A percentile compares a stretch with the other conserved stretches of the same genome.
Evolutionary conservation across 2,888 invertebrate genomes (phyloP).

Genomic region (Eilema sororculum): DNA sequence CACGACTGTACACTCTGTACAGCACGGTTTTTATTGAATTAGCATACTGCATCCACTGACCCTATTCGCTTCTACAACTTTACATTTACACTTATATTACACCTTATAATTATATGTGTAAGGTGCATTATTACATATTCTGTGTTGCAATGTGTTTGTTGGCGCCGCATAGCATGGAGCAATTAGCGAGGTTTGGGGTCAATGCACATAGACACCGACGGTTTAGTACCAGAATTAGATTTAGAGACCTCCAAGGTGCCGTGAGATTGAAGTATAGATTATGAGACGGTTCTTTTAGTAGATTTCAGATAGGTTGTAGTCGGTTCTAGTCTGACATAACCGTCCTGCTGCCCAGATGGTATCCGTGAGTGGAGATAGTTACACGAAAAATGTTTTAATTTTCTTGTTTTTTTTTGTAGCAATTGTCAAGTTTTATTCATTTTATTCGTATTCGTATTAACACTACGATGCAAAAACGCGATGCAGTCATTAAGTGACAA

Average conservation of each 20-base stretch:
- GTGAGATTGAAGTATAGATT: not conserved
- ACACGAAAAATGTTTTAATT: too few relatives aligned
- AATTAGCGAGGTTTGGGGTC: slow-evolving; percentile 52
- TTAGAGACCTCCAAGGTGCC: slow-evolving; percentile 29
- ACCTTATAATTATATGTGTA: slow-evolving; percentile 21
- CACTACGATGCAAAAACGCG: too few relatives aligned
- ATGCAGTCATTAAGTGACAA: too few relatives aligned
- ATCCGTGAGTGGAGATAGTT: too few relatives aligned
- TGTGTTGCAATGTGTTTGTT: slow-evolving; percentile 15
- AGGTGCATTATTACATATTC: slow-evolving; percentile 33
- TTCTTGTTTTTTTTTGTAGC: too few relatives aligned
- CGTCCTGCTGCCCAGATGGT: too few relatives aligned
- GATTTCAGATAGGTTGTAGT: too few relatives aligned
- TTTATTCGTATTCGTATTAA: too few relatives aligned
- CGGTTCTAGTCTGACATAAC: too few relatives aligned
- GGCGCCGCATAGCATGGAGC: slow-evolving; percentile 24
- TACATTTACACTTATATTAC: not conserved
- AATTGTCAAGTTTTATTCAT: too few relatives aligned
- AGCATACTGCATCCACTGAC: slow-evolving; percentile 68
- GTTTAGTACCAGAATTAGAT: slow-evolving; percentile 40
- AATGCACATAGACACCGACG: slow-evolving; percentile 49
- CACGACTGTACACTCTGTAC: too few relatives aligned
- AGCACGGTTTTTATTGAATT: slow-evolving; percentile 69
- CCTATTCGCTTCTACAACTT: slow-evolving; percentile 50
- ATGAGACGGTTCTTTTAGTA: not conserved